These are phyloP conservation scores for Meteorus sp. DNA, from an alignment of 1,140 invertebrate genomes.

Conservation along the genomic window DNA sequence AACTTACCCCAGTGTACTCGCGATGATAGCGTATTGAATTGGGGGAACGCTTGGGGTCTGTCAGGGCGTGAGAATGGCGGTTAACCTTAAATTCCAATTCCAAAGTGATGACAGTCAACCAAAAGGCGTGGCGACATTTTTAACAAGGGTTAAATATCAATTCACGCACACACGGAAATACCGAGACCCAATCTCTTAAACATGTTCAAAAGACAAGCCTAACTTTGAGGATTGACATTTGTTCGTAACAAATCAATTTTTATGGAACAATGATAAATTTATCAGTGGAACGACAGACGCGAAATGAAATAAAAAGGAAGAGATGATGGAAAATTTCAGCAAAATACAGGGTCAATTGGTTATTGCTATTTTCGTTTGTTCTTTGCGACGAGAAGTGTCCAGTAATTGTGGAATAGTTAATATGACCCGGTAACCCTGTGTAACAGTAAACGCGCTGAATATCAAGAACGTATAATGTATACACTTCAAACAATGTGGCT, in stretches of 20 bases:
- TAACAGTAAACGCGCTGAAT: background rate
- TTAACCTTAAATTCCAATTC: constrained; percentile 23
- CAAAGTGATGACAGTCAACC: background rate
- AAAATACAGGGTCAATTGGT: too few relatives aligned
- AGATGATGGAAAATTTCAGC: too few relatives aligned
- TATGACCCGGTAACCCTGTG: too few relatives aligned
- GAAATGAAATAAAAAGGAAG: background rate
- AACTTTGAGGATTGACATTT: too few relatives aligned
- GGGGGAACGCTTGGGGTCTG: background rate
- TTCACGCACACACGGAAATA: background rate
- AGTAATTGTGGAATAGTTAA: too few relatives aligned
- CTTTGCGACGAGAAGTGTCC: too few relatives aligned
- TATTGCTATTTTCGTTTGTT: too few relatives aligned
- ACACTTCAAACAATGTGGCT: background rate
- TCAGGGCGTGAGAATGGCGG: constrained; percentile 10
- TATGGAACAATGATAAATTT: too few relatives aligned
- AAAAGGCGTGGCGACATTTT: constrained; percentile 21
- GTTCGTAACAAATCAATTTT: too few relatives aligned
- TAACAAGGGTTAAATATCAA: background rate
- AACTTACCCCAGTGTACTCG: constrained; percentile 2
- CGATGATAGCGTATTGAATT: background rate
- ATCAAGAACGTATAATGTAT: background rate
- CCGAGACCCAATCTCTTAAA: too few relatives aligned
- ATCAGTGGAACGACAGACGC: too few relatives aligned
- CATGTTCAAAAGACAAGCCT: too few relatives aligned